phyloP scores from a whole-genome alignment of 2,113 vertebrate genomes.

The Parus major region DNA sequence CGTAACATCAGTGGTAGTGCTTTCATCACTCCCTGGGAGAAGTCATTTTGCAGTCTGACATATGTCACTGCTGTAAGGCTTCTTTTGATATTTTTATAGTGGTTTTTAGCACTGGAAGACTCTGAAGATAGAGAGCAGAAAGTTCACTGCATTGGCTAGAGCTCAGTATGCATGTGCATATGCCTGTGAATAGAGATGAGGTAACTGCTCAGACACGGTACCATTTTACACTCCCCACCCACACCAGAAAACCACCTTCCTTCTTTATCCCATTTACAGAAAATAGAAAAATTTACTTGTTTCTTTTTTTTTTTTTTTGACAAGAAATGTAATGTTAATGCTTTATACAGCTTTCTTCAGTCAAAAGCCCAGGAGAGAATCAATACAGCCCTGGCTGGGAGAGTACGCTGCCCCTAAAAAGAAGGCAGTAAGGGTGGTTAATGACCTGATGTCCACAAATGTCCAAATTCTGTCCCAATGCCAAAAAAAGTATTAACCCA shows the following conservation, averaged over 20 bases:
- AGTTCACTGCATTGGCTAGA: not conserved
- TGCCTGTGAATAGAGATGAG: not conserved
- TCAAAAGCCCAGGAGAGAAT: not conserved
- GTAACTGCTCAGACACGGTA: not conserved
- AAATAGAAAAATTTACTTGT: not conserved
- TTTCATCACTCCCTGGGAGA: conserved; percentile 11
- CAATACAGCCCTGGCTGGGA: not conserved
- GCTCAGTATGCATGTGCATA: not conserved
- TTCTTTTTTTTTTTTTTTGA: not conserved
- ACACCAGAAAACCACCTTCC: conserved; percentile 2
- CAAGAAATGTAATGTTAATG: not conserved
- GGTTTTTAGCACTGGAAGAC: not conserved
- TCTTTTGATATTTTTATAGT: not conserved
- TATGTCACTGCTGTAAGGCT: not conserved
- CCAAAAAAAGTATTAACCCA: not conserved
- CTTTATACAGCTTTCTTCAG: not conserved
- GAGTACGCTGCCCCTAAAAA: not conserved
- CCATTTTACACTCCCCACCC: not conserved
- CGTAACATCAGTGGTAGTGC: not conserved
- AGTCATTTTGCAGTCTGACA: not conserved
- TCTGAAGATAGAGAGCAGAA: not conserved
- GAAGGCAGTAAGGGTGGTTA: not conserved
- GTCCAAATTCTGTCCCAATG: not conserved
- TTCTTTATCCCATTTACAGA: not conserved
- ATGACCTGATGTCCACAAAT: not conserved